These are phyloP conservation scores for Etheostoma cragini DNA, from an alignment of 2,113 vertebrate genomes.

Conservation along the genomic window DNA sequence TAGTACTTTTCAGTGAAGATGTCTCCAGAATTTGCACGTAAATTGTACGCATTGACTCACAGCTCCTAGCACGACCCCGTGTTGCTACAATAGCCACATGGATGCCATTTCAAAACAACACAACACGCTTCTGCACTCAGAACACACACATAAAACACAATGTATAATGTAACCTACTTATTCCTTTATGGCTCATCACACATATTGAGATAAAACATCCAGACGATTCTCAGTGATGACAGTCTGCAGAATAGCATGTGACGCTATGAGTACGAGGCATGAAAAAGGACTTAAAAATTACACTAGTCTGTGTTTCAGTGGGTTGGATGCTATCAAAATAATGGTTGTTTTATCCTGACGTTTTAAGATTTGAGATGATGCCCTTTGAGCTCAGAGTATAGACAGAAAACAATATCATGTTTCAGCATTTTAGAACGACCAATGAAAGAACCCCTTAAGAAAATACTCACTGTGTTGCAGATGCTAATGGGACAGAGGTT, in stretches of 20 bases:
- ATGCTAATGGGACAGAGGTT: too few species aligned
- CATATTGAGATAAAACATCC: not conserved
- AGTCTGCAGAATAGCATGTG: not conserved
- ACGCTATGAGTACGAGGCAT: too few species aligned
- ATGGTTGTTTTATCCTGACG: not conserved
- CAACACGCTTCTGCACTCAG: slow-evolving; percentile 22
- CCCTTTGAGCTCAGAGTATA: not conserved
- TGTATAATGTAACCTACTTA: not conserved
- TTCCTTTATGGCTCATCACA: not conserved
- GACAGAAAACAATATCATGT: not conserved
- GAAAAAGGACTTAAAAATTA: too few species aligned
- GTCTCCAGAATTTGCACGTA: not conserved
- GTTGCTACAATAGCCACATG: slow-evolving; percentile 53
- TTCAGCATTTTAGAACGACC: not conserved
- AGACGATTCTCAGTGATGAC: not conserved
- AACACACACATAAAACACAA: slow-evolving; percentile 6
- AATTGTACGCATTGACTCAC: slow-evolving; percentile 20
- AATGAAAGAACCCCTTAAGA: not conserved
- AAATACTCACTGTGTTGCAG: not conserved
- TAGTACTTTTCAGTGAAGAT: not conserved
- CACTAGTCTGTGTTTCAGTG: too few species aligned
- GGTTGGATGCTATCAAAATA: not conserved
- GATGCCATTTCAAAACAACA: slow-evolving; percentile 50
- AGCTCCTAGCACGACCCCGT: slow-evolving; percentile 36
- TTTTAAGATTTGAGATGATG: not conserved